Percentiles rank a stretch among this genome's conserved stretches.
phyloP scores from a whole-genome alignment of 64 coral and sea anemone species.

The Pachyseris speciosa region DNA sequence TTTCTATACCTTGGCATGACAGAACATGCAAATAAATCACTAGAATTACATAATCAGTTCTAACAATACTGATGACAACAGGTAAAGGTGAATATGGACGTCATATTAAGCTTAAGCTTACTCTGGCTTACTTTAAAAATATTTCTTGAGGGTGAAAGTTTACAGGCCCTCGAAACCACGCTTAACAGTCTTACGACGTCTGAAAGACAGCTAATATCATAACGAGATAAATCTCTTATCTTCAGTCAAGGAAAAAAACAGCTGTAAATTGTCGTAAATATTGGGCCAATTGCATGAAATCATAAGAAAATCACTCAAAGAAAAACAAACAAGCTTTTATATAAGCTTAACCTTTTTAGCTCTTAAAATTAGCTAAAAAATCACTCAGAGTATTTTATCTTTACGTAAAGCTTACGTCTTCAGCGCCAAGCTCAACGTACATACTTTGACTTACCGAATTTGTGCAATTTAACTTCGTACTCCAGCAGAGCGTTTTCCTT shows the following conservation, averaged over 20 bases:
- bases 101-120: too few species aligned
- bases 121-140: too few species aligned
- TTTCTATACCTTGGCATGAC: background rate
- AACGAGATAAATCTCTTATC: background rate
- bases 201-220: background rate
- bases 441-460: conserved; percentile 46
- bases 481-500: conserved; percentile 44
- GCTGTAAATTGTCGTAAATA: too few species aligned
- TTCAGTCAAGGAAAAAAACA: too few species aligned
- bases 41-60: background rate
- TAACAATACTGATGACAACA: background rate
- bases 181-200: background rate
- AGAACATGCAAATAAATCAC: background rate
- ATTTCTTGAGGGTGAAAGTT: too few species aligned
- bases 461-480: conserved; percentile 49
- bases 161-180: background rate
- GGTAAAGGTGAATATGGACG: too few species aligned
- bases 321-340: too few species aligned
- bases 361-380: too few species aligned
- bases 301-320: background rate
- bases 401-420: too few species aligned
- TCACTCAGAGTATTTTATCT: too few species aligned
- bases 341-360: background rate
- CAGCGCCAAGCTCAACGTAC: too few species aligned
- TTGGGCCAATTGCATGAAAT: background rate